phyloP scores from a whole-genome alignment of 2,797 vertebrate genomes.

The Thripadectes ignobilis region DNA sequence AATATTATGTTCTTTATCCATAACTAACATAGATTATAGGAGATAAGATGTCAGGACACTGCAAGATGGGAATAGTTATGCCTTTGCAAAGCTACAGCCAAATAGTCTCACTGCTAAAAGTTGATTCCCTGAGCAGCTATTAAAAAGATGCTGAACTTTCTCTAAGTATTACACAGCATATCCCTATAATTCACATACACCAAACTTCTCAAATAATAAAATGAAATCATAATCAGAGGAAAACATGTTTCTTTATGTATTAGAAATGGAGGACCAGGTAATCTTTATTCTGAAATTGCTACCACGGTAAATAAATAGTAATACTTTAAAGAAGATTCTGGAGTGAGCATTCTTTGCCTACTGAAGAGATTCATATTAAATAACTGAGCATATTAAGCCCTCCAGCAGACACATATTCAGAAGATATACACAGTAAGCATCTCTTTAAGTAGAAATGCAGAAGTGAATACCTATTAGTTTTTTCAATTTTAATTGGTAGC shows the following conservation, averaged over 20 bases:
- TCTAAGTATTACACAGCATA: neutral
- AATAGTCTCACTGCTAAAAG: neutral
- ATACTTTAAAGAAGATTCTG: constrained; percentile 18
- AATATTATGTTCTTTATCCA: neutral
- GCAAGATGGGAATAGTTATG: neutral
- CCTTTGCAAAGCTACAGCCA: neutral
- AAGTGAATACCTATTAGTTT: constrained; percentile 27
- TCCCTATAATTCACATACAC: neutral
- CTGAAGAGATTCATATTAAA: constrained; percentile 25
- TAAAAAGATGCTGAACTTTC: constrained; percentile 23
- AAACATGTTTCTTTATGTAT: neutral
- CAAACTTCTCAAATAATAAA: neutral
- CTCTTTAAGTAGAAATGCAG: constrained; percentile 49
- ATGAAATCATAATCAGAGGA: neutral
- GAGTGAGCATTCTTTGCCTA: neutral
- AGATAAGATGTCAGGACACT: neutral
- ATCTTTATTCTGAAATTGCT: constrained; percentile 24
- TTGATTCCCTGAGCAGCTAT: neutral
- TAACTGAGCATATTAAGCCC: constrained; percentile 43
- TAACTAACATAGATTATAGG: constrained; percentile 19
- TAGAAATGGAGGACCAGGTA: neutral
- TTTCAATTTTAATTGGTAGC: constrained; percentile 46
- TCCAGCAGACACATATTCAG: constrained; percentile 31
- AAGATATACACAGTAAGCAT: constrained; percentile 22
- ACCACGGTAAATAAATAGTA: neutral